Percentiles rank a stretch among this genome's conserved stretches.
Evolutionary conservation across 2,888 invertebrate species (phyloP).

Genomic region (Acanthosepion pharaonis): DNA sequence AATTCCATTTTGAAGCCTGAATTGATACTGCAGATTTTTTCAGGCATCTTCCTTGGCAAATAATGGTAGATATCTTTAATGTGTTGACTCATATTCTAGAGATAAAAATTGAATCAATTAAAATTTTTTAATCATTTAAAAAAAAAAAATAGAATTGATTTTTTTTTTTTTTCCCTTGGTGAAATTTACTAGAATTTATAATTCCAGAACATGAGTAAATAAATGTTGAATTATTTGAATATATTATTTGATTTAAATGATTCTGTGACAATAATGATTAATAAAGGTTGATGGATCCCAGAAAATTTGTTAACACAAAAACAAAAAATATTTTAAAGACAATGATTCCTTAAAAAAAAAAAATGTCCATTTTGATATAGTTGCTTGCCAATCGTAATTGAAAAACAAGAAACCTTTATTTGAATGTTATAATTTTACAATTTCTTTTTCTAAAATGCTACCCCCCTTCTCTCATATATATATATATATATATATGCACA

Average conservation of each 20-base stretch:
- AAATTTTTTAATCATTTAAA: neutral
- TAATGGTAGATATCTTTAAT: neutral
- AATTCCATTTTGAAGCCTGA: neutral
- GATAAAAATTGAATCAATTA: neutral
- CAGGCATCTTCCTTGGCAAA: neutral
- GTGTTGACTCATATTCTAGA: slow-evolving; percentile 11
- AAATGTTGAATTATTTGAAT: neutral
- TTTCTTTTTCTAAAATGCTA: too few species aligned
- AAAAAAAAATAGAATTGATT: neutral
- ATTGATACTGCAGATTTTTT: slow-evolving; percentile 9
- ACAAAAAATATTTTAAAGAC: neutral
- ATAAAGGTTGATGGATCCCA: neutral
- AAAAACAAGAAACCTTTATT: neutral
- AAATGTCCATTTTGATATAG: neutral
- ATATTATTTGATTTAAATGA: neutral
- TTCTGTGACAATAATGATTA: neutral
- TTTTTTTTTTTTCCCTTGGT: neutral
- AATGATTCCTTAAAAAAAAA: neutral
- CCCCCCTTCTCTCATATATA: too few species aligned
- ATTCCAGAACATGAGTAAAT: neutral
- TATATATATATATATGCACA: too few species aligned
- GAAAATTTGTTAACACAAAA: neutral
- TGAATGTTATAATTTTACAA: too few species aligned
- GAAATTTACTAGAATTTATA: neutral
- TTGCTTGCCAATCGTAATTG: neutral